Conservation (phyloP, 2,888 invertebrate genomes). For the Caenorhabditis uteleia region DNA sequence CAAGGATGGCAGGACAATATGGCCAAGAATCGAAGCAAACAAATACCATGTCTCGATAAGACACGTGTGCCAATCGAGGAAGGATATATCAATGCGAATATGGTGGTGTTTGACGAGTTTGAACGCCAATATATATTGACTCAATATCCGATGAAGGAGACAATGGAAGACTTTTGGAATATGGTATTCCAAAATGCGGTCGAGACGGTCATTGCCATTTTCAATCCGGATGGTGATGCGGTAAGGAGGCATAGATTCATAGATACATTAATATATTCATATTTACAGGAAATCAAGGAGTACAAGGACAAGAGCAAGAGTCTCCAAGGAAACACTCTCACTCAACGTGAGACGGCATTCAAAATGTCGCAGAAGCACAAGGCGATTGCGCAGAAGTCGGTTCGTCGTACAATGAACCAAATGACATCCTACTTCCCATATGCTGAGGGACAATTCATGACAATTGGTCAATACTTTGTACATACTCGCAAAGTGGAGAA, state of each 20-base stretch:
- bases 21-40: too few relatives aligned
- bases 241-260: not conserved
- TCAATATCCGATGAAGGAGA: slow-evolving; percentile 3
- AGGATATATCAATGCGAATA: slow-evolving; percentile 8
- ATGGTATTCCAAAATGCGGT: slow-evolving; percentile 3
- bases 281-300: too few relatives aligned
- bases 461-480: slow-evolving; percentile 3
- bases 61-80: not conserved
- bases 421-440: not conserved
- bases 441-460: slow-evolving; percentile 2
- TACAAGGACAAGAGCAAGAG: too few relatives aligned
- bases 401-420: not conserved
- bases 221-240: slow-evolving; percentile 5
- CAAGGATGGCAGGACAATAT: too few relatives aligned
- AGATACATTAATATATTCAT: too few relatives aligned
- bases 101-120: slow-evolving; percentile 1
- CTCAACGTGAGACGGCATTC: not conserved
- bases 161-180: slow-evolving; percentile 5
- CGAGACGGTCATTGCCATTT: slow-evolving; percentile 5
- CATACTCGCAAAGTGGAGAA: slow-evolving; percentile 5
- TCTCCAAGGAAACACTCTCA: not conserved
- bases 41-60: not conserved
- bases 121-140: slow-evolving; percentile 7
- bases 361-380: not conserved
- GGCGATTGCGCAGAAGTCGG: not conserved